phyloP scores from a whole-genome alignment of 2,797 vertebrate genomes.

The Peromyscus nudipes region DNA sequence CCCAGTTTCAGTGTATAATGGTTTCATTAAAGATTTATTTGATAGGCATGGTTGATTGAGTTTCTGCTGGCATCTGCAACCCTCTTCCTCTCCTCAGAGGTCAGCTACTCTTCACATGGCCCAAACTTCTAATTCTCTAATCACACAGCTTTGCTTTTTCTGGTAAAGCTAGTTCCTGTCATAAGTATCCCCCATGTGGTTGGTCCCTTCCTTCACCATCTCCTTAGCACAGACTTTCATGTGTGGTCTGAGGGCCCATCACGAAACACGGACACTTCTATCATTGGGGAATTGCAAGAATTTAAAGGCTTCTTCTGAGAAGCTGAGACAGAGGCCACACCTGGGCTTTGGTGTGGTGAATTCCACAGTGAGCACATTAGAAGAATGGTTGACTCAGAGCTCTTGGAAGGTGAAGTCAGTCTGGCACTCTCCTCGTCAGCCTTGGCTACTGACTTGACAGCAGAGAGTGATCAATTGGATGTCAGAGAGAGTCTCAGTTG shows the following conservation, averaged over 20 bases:
- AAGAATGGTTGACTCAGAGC: neutral
- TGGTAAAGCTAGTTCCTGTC: neutral
- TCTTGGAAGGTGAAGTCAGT: neutral
- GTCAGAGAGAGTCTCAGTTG: neutral
- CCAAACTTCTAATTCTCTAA: neutral
- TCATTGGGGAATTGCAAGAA: neutral
- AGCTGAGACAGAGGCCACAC: neutral
- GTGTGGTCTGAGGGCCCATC: neutral
- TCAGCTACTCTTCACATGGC: neutral
- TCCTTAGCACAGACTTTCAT: neutral
- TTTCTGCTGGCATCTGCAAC: neutral
- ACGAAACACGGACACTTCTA: neutral
- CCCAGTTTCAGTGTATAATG: neutral
- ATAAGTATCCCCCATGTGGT: neutral
- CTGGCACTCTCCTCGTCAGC: too few relatives aligned
- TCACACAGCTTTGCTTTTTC: neutral
- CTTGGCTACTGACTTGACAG: neutral
- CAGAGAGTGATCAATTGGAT: neutral
- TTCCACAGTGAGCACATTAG: neutral
- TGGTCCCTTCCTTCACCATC: too few relatives aligned
- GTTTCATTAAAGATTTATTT: slow-evolving; percentile 17
- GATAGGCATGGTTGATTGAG: neutral
- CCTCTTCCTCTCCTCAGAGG: neutral
- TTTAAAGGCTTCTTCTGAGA: neutral
- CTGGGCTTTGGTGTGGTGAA: neutral